Percentiles rank a stretch among this genome's conserved stretches.
Evolutionary conservation across 2,888 invertebrate genomes (phyloP).

Genomic region (Timandra comae): DNA sequence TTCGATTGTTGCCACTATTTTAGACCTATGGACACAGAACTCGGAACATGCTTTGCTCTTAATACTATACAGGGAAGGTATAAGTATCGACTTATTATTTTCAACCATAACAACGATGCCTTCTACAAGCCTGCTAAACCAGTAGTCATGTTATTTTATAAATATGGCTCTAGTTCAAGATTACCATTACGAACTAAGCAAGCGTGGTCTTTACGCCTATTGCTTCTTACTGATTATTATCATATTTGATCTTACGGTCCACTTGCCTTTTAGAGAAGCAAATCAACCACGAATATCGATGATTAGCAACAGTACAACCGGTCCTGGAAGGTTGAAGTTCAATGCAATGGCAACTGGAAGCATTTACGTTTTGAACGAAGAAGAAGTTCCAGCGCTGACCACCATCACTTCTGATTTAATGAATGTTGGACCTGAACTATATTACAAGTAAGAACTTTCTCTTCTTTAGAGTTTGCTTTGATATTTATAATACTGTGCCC

Average conservation of each 20-base stretch:
- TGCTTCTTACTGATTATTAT: not conserved
- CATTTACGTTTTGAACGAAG: conserved; percentile 80
- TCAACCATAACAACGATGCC: too few relatives aligned
- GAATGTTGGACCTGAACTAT: conserved; percentile 75
- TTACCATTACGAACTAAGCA: too few relatives aligned
- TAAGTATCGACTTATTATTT: too few relatives aligned
- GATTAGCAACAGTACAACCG: conserved; percentile 79
- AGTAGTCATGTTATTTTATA: too few relatives aligned
- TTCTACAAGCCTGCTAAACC: too few relatives aligned
- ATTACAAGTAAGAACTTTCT: conserved; percentile 71
- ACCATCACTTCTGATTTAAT: conserved; percentile 81
- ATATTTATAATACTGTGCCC: too few relatives aligned
- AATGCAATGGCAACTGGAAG: conserved; percentile 68
- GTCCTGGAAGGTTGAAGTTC: conserved; percentile 78
- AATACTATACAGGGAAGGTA: conserved; percentile 80
- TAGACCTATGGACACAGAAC: conserved; percentile 79
- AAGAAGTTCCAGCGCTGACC: conserved; percentile 83
- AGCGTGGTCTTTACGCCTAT: not conserved
- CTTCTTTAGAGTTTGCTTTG: too few relatives aligned
- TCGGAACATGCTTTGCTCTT: conserved; percentile 80
- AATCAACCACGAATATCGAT: conserved; percentile 68
- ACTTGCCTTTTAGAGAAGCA: conserved; percentile 54
- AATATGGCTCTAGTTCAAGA: too few relatives aligned
- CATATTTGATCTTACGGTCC: too few relatives aligned
- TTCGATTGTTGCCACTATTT: conserved; percentile 83